These are phyloP conservation scores for Agelaius phoeniceus DNA, from an alignment of 2,113 vertebrate species.

Conservation along the genomic window DNA sequence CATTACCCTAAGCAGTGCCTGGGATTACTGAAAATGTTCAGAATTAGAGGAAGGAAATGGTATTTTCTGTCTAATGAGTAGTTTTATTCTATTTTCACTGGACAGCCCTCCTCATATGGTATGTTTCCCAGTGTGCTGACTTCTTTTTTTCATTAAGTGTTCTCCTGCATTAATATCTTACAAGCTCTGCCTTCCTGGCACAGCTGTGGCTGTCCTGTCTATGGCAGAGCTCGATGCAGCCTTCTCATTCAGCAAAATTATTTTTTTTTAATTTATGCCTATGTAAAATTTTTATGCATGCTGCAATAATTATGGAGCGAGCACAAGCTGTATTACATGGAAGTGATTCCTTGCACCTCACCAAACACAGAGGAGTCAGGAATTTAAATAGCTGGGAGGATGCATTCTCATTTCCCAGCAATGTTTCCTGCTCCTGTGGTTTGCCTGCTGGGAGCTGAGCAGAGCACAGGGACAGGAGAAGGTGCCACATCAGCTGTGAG, in stretches of 20 bases:
- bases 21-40: background rate
- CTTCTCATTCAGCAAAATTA: background rate
- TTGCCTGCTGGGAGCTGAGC: background rate
- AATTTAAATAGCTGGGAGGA: background rate
- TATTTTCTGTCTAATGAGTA: background rate
- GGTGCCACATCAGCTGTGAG: background rate
- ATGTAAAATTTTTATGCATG: background rate
- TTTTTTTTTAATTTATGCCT: background rate
- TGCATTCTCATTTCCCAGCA: background rate
- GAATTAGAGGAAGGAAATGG: background rate
- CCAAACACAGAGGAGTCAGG: background rate
- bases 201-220: background rate
- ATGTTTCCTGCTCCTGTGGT: background rate
- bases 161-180: background rate
- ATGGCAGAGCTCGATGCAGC: background rate
- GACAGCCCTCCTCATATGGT: fast-evolving
- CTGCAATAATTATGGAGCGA: background rate
- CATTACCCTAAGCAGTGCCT: background rate
- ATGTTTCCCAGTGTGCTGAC: background rate
- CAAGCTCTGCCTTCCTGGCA: background rate
- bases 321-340: background rate
- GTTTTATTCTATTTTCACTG: background rate
- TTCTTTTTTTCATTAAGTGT: background rate
- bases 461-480: background rate
- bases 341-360: background rate